These are phyloP conservation scores for Conus ventricosus DNA, from an alignment of 1,140 invertebrate species.

Conservation along the genomic window DNA sequence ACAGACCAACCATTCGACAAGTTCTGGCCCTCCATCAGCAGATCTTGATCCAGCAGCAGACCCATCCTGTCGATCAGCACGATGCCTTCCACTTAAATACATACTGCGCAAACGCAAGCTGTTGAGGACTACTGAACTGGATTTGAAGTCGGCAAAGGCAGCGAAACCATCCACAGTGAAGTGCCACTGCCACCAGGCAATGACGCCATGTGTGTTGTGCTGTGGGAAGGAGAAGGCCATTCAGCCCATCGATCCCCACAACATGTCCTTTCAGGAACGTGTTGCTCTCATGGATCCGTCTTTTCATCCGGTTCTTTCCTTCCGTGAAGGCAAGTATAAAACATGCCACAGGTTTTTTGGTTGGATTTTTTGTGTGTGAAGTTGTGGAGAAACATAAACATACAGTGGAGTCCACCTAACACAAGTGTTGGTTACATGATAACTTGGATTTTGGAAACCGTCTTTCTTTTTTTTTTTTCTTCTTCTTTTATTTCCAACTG, in stretches of 20 bases:
- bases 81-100: slow-evolving; percentile 79
- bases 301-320: slow-evolving; percentile 91
- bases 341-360: no score
- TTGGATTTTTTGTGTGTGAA: no score
- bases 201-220: slow-evolving; percentile 86
- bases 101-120: slow-evolving; percentile 81
- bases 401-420: no score
- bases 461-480: no score
- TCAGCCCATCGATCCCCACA: slow-evolving; percentile 79
- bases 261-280: slow-evolving; percentile 82
- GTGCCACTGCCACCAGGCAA: slow-evolving; percentile 83
- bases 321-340: slow-evolving; percentile 77
- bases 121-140: slow-evolving; percentile 66
- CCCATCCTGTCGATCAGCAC: slow-evolving; percentile 71
- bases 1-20: slow-evolving; percentile 2
- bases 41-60: slow-evolving; percentile 54
- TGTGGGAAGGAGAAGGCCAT: slow-evolving; percentile 85
- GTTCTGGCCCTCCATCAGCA: slow-evolving; percentile 14
- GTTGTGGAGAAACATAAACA: no score
- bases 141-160: slow-evolving; percentile 69
- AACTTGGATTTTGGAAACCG: no score
- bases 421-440: no score
- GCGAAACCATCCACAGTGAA: slow-evolving; percentile 80
- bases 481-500: no score
- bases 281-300: slow-evolving; percentile 87